Percentiles rank a stretch among this genome's conserved stretches.
Conservation (phyloP, 2,113 vertebrate species). For the Macrotis lagotis region DNA sequence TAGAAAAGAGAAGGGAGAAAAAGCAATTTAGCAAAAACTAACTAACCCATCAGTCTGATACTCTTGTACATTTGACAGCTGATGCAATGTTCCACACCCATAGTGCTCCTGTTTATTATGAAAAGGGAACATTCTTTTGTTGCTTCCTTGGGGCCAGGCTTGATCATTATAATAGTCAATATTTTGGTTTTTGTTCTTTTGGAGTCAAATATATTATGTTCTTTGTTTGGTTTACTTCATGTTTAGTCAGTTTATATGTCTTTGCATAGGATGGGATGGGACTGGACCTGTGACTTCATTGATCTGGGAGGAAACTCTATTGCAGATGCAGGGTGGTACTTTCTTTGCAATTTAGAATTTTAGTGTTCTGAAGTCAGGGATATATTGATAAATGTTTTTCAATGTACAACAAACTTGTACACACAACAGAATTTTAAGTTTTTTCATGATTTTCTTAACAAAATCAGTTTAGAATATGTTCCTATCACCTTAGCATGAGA, state of each 20-base stretch:
- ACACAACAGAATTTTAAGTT: background rate
- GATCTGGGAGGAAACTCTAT: background rate
- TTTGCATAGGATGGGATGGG: background rate
- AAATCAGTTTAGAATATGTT: background rate
- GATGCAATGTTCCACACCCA: background rate
- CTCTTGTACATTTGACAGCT: background rate
- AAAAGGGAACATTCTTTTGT: background rate
- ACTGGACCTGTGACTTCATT: background rate
- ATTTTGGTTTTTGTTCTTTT: background rate
- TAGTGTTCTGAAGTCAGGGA: too few species aligned
- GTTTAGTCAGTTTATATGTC: background rate
- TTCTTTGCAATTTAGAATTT: background rate
- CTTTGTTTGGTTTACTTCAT: background rate
- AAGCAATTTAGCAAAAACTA: background rate
- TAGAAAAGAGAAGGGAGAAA: background rate
- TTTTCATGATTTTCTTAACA: background rate
- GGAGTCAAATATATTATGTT: background rate
- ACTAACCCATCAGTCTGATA: background rate
- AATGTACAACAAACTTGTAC: background rate
- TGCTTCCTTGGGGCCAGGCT: background rate
- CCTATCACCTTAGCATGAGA: background rate
- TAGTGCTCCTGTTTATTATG: background rate
- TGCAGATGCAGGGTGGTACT: background rate
- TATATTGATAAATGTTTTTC: background rate
- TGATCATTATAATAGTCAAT: background rate